phyloP scores from a whole-genome alignment of 2,113 vertebrate species.

The Mellivora capensis region DNA sequence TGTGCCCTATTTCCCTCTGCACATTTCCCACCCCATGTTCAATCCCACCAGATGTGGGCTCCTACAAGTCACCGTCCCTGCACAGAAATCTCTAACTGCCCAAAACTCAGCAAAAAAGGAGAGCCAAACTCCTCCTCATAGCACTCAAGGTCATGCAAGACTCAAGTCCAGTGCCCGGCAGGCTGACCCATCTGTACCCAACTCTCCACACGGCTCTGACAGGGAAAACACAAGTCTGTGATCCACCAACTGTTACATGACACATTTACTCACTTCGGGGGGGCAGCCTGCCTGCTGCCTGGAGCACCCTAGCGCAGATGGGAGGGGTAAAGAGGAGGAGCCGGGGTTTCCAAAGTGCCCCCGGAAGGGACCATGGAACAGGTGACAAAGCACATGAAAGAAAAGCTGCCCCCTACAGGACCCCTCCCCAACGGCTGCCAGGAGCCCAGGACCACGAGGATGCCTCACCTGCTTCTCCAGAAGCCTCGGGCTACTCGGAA shows the following conservation, averaged over 20 bases:
- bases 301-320: fast-evolving
- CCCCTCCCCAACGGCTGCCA: fast-evolving
- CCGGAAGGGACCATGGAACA: background rate
- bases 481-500: background rate
- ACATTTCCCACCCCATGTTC: background rate
- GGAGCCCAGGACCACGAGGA: background rate
- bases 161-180: background rate
- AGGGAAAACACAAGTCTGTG: too few relatives aligned
- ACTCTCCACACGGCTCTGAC: background rate
- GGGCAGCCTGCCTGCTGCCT: background rate
- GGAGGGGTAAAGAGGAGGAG: fast-evolving
- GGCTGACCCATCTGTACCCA: background rate
- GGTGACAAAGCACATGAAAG: background rate
- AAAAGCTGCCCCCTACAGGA: background rate
- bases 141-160: background rate
- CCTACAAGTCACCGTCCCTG: background rate
- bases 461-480: background rate
- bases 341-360: background rate
- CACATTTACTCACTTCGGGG: fast-evolving
- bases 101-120: background rate
- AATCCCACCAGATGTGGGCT: background rate
- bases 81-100: background rate
- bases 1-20: background rate
- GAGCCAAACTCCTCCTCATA: background rate
- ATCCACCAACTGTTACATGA: fast-evolving